Evolutionary conservation across 2,113 vertebrate species (phyloP), one percentile per base, ranked within the genome.

Genomic region (Brienomyrus longianalis): DNA sequence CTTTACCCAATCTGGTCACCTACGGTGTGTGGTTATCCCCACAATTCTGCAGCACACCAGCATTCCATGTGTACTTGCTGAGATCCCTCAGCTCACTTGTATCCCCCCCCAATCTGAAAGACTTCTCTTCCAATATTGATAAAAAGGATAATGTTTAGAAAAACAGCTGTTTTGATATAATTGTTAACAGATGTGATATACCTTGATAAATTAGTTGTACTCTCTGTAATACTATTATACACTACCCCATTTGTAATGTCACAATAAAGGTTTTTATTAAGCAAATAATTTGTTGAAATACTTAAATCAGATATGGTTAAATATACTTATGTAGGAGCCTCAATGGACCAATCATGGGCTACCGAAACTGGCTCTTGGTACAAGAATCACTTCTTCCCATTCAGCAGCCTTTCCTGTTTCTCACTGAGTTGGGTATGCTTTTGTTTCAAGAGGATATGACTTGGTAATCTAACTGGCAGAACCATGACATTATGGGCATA

Each of bases 371-470:
- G 17, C 5, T 56, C 54, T 56, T 56, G 54, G 19, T 56, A 56
- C 11, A 74, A 74, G 11, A 27, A 31, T 74, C 31, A 74, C 31
- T 80, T 35, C 35, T 80, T 80, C 35, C 74, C 31, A 66, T 35
- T 74, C 3, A 74, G 35, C 74, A 80, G 74, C 74, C 35, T 39
- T 80, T 80, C 74, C 74, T 43, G 35, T 80, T 80, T 80, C 31
- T 3, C 31, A 43, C 35, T 43, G 35, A 43, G 15, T 80, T 19
- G 31, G 74, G 74, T 43, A 80, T 80, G 74, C 74, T 43, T 80
- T 80, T 80, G 74, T 80, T 80, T 80, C 74, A 80, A 80, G 74
- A 80, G 74, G 74, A 80, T 80, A 80, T 80, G 74, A 43, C 35
- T 77, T 43, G 15, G 43, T 43, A 8, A 43, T 80, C 35, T 80